Conservation (phyloP, 2,888 invertebrate genomes). For the Cylloceria caligata region DNA sequence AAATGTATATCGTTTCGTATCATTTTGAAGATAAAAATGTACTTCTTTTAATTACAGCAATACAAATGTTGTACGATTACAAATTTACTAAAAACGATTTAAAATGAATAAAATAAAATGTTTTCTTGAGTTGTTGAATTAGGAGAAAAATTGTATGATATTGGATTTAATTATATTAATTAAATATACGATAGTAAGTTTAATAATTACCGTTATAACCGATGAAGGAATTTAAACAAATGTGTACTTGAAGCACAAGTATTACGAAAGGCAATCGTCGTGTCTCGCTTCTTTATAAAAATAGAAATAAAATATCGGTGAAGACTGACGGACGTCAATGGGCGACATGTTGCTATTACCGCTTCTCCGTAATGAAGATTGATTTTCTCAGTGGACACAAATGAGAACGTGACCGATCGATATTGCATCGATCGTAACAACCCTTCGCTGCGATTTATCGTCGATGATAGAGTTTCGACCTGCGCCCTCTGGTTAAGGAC, state of each 20-base stretch:
- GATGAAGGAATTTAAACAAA: neutral
- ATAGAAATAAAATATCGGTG: constrained; percentile 1
- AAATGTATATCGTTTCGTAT: too few relatives aligned
- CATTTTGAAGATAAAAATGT: too few relatives aligned
- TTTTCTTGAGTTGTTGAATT: too few relatives aligned
- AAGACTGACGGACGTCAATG: constrained; percentile 27
- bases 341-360: constrained; percentile 46
- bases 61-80: too few relatives aligned
- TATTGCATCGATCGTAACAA: constrained; percentile 60
- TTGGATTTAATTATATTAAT: neutral
- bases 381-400: constrained; percentile 53
- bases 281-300: neutral
- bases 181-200: too few relatives aligned
- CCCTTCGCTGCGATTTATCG: constrained; percentile 56
- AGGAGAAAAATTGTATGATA: too few relatives aligned
- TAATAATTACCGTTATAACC: too few relatives aligned
- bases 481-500: constrained; percentile 42
- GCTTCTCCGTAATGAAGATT: constrained; percentile 62
- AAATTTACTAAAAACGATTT: too few relatives aligned
- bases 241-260: neutral
- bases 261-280: neutral
- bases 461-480: constrained; percentile 53
- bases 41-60: too few relatives aligned
- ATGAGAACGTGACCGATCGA: constrained; percentile 60
- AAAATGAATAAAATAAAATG: too few relatives aligned